phyloP scores from a whole-genome alignment of 1,140 invertebrate species.

The Drosophila repletoides region DNA sequence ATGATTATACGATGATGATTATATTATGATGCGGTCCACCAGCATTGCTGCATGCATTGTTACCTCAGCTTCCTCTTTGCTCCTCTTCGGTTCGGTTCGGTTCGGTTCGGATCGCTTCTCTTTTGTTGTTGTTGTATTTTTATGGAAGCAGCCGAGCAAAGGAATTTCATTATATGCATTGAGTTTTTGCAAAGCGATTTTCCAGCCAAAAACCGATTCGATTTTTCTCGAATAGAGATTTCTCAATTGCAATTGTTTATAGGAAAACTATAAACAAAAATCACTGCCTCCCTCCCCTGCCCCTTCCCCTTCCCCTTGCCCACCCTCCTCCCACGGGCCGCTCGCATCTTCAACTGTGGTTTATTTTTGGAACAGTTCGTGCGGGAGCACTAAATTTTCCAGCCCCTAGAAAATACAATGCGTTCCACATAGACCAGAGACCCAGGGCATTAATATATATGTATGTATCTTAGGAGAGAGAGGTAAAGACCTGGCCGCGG shows the following conservation, averaged over 20 bases:
- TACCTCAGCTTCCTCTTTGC: conserved; percentile 5
- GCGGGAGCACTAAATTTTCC: conserved; percentile 55
- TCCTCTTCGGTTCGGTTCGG: too few relatives aligned
- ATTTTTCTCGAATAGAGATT: conserved; percentile 69
- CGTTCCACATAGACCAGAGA: conserved; percentile 21
- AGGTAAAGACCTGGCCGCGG: too few relatives aligned
- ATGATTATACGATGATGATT: conserved; percentile 34
- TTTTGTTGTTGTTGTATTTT: neutral
- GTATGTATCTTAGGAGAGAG: too few relatives aligned
- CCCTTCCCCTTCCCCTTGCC: too few relatives aligned
- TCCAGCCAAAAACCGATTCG: conserved; percentile 20
- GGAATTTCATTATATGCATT: conserved; percentile 23
- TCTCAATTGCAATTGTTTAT: conserved; percentile 75
- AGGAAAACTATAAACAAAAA: conserved; percentile 69
- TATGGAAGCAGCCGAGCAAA: neutral
- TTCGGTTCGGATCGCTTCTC: neutral
- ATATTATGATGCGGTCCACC: conserved; percentile 27
- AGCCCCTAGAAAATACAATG: conserved; percentile 50
- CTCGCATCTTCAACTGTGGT: conserved; percentile 28
- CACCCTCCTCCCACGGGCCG: neutral
- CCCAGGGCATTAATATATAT: conserved; percentile 27
- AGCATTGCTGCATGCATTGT: conserved; percentile 30
- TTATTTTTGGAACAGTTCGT: conserved; percentile 65
- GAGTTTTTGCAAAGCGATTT: conserved; percentile 21
- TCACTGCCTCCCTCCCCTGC: conserved; percentile 19